Conservation (phyloP, 2,797 vertebrate genomes). For the Clamator glandarius region DNA sequence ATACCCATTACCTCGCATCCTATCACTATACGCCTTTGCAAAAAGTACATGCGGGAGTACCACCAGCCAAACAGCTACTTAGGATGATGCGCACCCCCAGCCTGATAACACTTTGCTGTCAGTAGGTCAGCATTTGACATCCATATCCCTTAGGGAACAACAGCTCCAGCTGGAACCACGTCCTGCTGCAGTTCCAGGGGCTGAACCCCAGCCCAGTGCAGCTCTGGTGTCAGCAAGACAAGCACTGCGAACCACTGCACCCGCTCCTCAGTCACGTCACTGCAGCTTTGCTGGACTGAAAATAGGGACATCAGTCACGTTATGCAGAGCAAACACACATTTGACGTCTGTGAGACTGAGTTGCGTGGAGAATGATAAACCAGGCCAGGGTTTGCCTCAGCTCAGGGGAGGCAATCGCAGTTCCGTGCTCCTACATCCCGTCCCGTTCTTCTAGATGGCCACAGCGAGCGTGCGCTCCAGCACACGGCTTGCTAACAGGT, state of each 20-base stretch:
- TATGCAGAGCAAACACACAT: neutral
- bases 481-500: neutral
- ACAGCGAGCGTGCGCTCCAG: neutral
- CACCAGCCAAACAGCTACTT: neutral
- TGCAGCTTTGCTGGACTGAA: slow-evolving; percentile 19
- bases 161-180: neutral
- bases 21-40: too few relatives aligned
- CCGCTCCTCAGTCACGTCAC: neutral
- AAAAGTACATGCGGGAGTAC: neutral
- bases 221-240: accelerated
- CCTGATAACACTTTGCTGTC: neutral
- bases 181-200: accelerated
- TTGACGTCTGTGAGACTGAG: neutral
- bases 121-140: neutral
- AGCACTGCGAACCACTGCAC: neutral
- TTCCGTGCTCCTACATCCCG: neutral
- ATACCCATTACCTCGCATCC: too few relatives aligned
- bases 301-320: slow-evolving; percentile 31
- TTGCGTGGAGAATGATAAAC: neutral
- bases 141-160: neutral
- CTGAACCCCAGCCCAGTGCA: neutral
- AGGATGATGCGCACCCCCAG: neutral
- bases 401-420: neutral
- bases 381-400: slow-evolving; percentile 13
- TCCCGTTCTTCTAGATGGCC: neutral